phyloP scores from a whole-genome alignment of 1,140 invertebrate species.

The Lordiphosa mommai region DNA sequence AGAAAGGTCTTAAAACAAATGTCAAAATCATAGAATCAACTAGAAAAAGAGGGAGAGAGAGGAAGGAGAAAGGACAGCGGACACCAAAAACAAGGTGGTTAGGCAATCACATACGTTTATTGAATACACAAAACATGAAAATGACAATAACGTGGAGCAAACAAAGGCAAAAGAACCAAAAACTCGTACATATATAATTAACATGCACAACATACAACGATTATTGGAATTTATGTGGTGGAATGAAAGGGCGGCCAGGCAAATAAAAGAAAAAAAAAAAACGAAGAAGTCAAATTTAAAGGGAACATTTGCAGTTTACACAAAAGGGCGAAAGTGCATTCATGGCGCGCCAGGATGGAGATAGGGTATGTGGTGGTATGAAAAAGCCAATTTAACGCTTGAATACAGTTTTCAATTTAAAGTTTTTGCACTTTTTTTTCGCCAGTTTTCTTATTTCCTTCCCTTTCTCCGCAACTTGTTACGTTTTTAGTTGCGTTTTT shows the following conservation, averaged over 20 bases:
- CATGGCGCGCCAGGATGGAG: neutral
- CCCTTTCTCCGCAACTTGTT: constrained; percentile 23
- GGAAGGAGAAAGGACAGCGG: neutral
- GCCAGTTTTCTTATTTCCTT: neutral
- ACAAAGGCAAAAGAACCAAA: constrained; percentile 17
- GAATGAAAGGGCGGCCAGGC: neutral
- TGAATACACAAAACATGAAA: constrained; percentile 72
- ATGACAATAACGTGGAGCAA: constrained; percentile 49
- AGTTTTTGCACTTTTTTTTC: constrained; percentile 69
- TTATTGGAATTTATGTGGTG: constrained; percentile 58
- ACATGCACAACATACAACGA: constrained; percentile 69
- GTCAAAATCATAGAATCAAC: constrained; percentile 67
- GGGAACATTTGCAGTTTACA: neutral
- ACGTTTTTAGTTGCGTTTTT: constrained; percentile 34
- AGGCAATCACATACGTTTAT: constrained; percentile 40
- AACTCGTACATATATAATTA: constrained; percentile 49
- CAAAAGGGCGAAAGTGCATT: constrained; percentile 10
- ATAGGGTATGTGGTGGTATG: constrained; percentile 37
- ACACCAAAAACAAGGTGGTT: constrained; percentile 6
- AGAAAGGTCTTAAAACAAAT: constrained; percentile 61
- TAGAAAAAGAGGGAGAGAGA: neutral
- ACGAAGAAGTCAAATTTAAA: neutral
- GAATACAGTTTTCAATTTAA: constrained; percentile 78
- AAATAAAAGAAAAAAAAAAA: neutral
- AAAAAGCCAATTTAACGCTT: constrained; percentile 77